Evolutionary conservation across 2,797 vertebrate genomes (phyloP), one percentile per base, ranked within the genome.

Genomic region (Catostomus latipinnis): DNA sequence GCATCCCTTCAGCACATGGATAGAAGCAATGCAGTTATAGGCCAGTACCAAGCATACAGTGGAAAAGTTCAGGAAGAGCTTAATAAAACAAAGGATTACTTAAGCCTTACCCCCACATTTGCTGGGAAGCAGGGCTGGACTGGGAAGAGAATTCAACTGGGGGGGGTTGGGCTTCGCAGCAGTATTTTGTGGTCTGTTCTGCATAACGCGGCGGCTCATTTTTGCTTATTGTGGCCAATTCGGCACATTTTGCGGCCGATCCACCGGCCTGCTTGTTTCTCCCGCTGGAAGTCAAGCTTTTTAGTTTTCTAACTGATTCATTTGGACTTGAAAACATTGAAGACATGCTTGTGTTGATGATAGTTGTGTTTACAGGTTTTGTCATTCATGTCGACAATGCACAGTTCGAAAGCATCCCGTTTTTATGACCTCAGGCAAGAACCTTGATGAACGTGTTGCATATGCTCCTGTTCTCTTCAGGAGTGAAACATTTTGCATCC

Each of bases 401-500:
- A 6, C 96, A 94, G 72, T 99, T 96, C 83, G 96, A 98, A 46
- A 96, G 94, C 0, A 92, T 99, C 0, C 98, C 0, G 93, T 99
- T 87, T 88, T 98, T 65, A 87, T 99, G 82, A 87, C 90, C 61
- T 97, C 98, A 0, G 98, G 98, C 71, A 99, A 99, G 87, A 95
- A 95, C 88, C 88, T 99, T 81, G 96, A 99, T 0, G 96, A 99
- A 77, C 89, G 97, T 1, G 93, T 96, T 8, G 91, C 96, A 52
- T 99, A 98, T 0, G 92, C 95, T 7, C 96, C 96, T 0, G 45
- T 99, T 7, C 87, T 97, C 83, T 98, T 99, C 87, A 97, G 93
- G 92, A 96, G 95, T 82, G 90, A 90, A 52, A 88, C 95, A 0
- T 96, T 94, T 85, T 99, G 98, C 50, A 45, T 92, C 4, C 96